Evolutionary conservation across 35 echinoderm and acorn worm species (phyloP).

Genomic region (Apostichopus californicus): DNA sequence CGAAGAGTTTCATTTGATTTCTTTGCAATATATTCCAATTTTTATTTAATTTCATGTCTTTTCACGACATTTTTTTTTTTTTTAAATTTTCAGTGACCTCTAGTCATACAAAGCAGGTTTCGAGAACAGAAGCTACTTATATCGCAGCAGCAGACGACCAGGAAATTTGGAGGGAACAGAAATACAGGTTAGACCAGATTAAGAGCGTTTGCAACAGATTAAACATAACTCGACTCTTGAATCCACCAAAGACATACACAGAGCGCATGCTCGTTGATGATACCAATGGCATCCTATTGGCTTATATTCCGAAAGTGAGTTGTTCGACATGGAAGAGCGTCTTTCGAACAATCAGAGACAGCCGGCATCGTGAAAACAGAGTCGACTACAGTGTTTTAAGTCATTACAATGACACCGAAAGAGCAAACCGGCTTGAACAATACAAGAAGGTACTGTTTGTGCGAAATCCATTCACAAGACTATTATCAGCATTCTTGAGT

Average conservation of each 20-base stretch:
- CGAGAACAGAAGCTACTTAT: too few relatives aligned
- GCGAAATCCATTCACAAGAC: conserved; percentile 65
- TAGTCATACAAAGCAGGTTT: too few relatives aligned
- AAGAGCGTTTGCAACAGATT: neutral
- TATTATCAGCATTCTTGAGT: conserved; percentile 76
- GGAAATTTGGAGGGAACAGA: neutral
- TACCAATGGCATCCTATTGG: conserved; percentile 59
- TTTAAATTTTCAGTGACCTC: too few relatives aligned
- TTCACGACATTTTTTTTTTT: too few relatives aligned
- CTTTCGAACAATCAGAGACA: neutral
- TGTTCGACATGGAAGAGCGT: conserved; percentile 78
- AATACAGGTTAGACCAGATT: neutral
- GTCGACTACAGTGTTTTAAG: neutral
- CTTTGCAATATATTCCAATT: too few relatives aligned
- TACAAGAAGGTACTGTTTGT: conserved; percentile 81
- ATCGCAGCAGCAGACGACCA: too few relatives aligned
- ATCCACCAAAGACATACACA: neutral
- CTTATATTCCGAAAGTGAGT: conserved; percentile 74
- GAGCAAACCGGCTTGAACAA: conserved; percentile 32
- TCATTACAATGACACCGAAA: neutral
- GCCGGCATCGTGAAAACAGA: neutral
- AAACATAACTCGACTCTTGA: neutral
- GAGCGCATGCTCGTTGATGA: conserved; percentile 52
- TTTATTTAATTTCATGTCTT: too few relatives aligned
- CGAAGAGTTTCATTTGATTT: too few relatives aligned